phyloP scores from a whole-genome alignment of 2,888 invertebrate species.

The Axea sp. region DNA sequence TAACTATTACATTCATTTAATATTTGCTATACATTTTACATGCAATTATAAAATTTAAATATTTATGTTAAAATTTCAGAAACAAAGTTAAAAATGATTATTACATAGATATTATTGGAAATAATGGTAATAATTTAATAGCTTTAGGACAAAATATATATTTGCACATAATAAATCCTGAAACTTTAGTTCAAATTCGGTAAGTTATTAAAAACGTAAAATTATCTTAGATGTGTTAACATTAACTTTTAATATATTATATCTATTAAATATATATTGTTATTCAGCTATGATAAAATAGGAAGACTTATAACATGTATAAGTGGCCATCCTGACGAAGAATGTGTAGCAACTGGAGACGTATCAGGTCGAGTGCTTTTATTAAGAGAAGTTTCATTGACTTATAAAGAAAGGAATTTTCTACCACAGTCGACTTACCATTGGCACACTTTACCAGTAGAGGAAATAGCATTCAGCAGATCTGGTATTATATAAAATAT shows the following conservation, averaged over 20 bases:
- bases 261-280: neutral
- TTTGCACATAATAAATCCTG: conserved; percentile 72
- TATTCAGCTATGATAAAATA: conserved; percentile 21
- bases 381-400: conserved; percentile 80
- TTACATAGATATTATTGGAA: conserved; percentile 75
- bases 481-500: conserved; percentile 67
- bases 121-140: conserved; percentile 75
- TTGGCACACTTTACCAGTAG: conserved; percentile 88
- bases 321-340: conserved; percentile 84
- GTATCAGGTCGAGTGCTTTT: conserved; percentile 83
- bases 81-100: conserved; percentile 66
- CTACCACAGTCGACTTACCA: conserved; percentile 82
- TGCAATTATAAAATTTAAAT: too few species aligned
- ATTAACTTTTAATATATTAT: too few species aligned
- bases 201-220: too few species aligned
- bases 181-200: conserved; percentile 68
- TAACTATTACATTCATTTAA: too few species aligned
- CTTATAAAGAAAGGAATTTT: conserved; percentile 63
- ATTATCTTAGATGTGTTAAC: too few species aligned
- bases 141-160: conserved; percentile 70
- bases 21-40: too few species aligned
- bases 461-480: conserved; percentile 84
- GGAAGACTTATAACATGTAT: conserved; percentile 82
- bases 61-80: conserved; percentile 65
- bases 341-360: conserved; percentile 86